A percentile compares a stretch with the other conserved stretches of the same genome.
These are phyloP conservation scores for Esox masquinongy DNA, from an alignment of 2,797 vertebrate genomes.

Conservation along the genomic window DNA sequence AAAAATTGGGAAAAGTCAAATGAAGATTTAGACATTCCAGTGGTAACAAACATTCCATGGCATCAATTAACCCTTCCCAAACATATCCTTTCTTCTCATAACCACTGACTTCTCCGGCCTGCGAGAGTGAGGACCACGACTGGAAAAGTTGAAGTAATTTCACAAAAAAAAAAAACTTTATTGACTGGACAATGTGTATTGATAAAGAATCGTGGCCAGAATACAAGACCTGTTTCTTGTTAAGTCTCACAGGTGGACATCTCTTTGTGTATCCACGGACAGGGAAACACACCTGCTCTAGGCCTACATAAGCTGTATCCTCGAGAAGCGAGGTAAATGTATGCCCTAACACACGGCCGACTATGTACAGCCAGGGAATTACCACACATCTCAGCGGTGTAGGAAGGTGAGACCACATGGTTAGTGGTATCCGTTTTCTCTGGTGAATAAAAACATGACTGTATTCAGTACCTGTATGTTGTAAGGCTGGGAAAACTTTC, in stretches of 20 bases:
- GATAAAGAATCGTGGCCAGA: neutral
- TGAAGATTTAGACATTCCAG: neutral
- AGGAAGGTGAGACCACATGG: neutral
- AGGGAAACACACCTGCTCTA: neutral
- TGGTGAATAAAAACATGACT: neutral
- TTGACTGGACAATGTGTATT: conserved; percentile 1
- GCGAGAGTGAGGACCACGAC: neutral
- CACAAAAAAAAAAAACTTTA: neutral
- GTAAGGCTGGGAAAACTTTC: neutral
- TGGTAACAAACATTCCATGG: conserved; percentile 22
- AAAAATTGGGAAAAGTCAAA: neutral
- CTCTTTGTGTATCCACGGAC: neutral
- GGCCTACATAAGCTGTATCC: neutral
- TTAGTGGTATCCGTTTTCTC: neutral
- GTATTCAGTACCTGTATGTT: neutral
- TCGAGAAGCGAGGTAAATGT: no score
- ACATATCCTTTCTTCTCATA: conserved; percentile 11
- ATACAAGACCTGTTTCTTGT: neutral
- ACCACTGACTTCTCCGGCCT: conserved; percentile 3
- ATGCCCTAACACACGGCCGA: no score
- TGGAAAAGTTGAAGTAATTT: neutral
- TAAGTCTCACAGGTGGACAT: neutral
- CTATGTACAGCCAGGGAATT: no score
- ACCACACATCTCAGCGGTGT: no score
- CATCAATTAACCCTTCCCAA: neutral